Base-by-base conservation (phyloP, 92 coral and sea anemone species). In the Galaxea fascicularis region DNA sequence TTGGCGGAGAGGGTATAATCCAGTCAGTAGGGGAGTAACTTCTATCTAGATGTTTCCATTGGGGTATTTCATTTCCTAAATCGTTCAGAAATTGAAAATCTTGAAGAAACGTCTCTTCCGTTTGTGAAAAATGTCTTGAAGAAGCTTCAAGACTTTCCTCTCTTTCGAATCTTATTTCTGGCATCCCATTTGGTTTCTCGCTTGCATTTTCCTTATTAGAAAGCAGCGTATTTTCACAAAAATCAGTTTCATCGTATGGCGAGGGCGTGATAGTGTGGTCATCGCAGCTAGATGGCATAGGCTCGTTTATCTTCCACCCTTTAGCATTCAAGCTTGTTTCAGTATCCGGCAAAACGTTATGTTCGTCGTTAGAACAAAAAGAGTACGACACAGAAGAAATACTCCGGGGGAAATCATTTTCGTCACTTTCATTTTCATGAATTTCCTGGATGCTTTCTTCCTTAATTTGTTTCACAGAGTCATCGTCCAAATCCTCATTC, bases 1-100 rank as follows among this genome's bases (percentile, higher is more conserved):
- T 58, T 15, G 97, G 95, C 11, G 97, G 97, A 52, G 92, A 76
- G 35, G 97, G 97, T 30, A 93, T 85, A 83, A 91, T 79, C 97
- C 97, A 93, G 10, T 89, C 80, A 59, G 92, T 72, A 1, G 88
- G 89, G 8, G 89, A 93, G 60, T 79, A 76, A 28, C 84, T 82
- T 22, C 79, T 69, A 53, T 78, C 81, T 52, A 63, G 53, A 14
- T 46, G 65, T 24, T 65, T 28, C 65, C 20, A 16, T 26, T 16
- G 64, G 20, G 10, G 15, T 8, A 27, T 14, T 47, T 49, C 53
- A 41, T 64, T 64, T 24, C 44, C 39, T 29, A 39, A 54, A 21
- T 52, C 30, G 17, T 26, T 66, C 4, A 53, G 35, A 5, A 75
- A 79, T 52, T 14, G 31, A 26, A 22, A 22, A 16, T 14, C 73